These are phyloP conservation scores for Pseudobourletiella spinata DNA, from an alignment of 1,140 invertebrate genomes.

Conservation along the genomic window DNA sequence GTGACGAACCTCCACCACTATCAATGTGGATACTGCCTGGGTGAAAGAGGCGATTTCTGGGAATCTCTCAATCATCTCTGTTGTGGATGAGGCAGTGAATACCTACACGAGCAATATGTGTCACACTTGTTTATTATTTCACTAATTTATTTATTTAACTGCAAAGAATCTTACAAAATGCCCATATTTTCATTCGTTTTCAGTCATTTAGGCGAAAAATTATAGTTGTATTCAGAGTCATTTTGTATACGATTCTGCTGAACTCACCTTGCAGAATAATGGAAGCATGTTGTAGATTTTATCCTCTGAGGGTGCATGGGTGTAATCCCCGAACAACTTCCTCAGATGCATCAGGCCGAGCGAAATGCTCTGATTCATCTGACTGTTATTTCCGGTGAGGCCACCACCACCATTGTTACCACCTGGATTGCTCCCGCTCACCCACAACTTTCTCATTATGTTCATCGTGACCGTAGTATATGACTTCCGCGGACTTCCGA, in stretches of 20 bases:
- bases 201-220: too few species aligned
- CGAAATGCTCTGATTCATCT: constrained; percentile 55
- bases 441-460: constrained; percentile 37
- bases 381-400: neutral
- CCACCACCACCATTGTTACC: constrained; percentile 6
- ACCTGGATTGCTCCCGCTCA: constrained; percentile 9
- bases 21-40: constrained; percentile 85
- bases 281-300: constrained; percentile 97
- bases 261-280: constrained; percentile 94
- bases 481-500: too few species aligned
- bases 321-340: constrained; percentile 90
- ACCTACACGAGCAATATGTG: constrained; percentile 50
- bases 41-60: constrained; percentile 86
- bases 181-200: too few species aligned
- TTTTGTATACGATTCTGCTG: too few species aligned
- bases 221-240: too few species aligned
- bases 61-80: constrained; percentile 92
- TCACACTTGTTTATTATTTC: neutral
- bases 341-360: constrained; percentile 90
- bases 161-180: too few species aligned
- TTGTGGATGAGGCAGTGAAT: constrained; percentile 76
- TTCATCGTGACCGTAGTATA: too few species aligned
- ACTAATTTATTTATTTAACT: neutral
- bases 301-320: constrained; percentile 76
- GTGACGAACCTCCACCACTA: constrained; percentile 88